phyloP scores from a whole-genome alignment of 2,888 invertebrate genomes.

The Eulithis testata region DNA sequence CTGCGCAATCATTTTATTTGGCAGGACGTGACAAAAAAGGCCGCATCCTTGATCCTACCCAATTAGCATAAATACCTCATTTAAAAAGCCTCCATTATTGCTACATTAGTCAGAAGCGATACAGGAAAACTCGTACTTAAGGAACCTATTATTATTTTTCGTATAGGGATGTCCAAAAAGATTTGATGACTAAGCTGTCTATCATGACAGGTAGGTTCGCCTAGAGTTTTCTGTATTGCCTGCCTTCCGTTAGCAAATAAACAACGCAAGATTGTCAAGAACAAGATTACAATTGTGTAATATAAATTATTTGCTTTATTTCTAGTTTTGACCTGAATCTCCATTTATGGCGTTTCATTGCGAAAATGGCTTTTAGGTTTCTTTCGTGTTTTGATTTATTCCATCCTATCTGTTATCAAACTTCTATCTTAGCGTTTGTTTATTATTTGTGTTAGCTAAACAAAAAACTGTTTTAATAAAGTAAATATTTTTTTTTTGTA shows the following conservation, averaged over 20 bases:
- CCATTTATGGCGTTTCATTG: slow-evolving; percentile 34
- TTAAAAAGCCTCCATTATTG: slow-evolving; percentile 10
- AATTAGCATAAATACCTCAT: slow-evolving; percentile 27
- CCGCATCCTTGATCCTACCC: slow-evolving; percentile 20
- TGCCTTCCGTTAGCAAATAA: slow-evolving; percentile 7
- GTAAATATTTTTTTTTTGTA: too few species aligned
- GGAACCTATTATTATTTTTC: too few species aligned
- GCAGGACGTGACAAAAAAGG: slow-evolving; percentile 28
- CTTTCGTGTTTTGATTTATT: slow-evolving; percentile 7
- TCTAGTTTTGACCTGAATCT: slow-evolving; percentile 33
- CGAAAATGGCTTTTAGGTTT: slow-evolving; percentile 21
- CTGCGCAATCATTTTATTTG: slow-evolving; percentile 36
- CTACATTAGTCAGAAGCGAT: slow-evolving; percentile 10
- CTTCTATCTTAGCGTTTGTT: background rate
- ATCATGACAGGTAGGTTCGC: background rate
- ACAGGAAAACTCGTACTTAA: background rate
- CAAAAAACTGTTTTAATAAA: too few species aligned
- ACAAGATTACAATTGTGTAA: slow-evolving; percentile 33
- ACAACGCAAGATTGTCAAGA: slow-evolving; percentile 29
- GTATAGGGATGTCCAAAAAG: background rate
- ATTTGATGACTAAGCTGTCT: background rate
- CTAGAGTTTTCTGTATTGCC: background rate
- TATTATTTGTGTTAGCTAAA: background rate
- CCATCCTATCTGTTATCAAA: background rate
- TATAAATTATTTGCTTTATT: slow-evolving; percentile 38